phyloP scores from a whole-genome alignment of 2,888 invertebrate genomes.

The Pogonocherus hispidulus region DNA sequence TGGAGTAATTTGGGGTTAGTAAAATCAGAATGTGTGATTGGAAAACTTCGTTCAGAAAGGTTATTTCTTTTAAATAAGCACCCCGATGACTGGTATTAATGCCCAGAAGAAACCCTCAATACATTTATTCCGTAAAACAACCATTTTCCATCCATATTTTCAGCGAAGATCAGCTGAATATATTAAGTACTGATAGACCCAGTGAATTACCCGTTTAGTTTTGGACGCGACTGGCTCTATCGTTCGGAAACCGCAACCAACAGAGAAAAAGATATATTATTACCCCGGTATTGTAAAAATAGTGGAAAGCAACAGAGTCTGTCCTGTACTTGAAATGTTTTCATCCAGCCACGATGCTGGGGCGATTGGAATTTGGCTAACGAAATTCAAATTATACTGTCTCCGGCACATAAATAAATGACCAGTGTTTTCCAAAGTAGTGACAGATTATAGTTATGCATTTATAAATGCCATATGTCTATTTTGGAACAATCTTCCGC shows the following conservation, averaged over 20 bases:
- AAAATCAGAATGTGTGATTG: neutral
- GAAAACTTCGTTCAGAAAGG: neutral
- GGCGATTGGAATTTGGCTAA: neutral
- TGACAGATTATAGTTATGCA: too few species aligned
- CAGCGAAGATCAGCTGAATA: too few species aligned
- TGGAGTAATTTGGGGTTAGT: neutral
- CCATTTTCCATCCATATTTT: neutral
- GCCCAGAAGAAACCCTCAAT: neutral
- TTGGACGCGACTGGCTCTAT: too few species aligned
- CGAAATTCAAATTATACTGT: neutral
- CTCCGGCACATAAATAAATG: neutral
- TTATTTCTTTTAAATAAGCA: too few species aligned
- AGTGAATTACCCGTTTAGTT: too few species aligned
- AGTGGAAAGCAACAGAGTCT: neutral
- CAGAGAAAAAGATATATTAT: neutral
- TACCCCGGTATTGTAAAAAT: neutral
- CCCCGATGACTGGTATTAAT: too few species aligned
- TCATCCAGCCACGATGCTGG: neutral
- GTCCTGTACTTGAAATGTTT: neutral
- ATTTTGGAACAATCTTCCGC: too few species aligned
- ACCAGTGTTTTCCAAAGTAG: neutral
- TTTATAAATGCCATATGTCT: too few species aligned
- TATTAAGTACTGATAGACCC: too few species aligned
- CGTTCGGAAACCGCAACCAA: neutral
- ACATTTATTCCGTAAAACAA: neutral